Percentiles rank a stretch among this genome's conserved stretches.
Evolutionary conservation across 2,797 vertebrate genomes (phyloP).

Genomic region (Diplodus sargus): DNA sequence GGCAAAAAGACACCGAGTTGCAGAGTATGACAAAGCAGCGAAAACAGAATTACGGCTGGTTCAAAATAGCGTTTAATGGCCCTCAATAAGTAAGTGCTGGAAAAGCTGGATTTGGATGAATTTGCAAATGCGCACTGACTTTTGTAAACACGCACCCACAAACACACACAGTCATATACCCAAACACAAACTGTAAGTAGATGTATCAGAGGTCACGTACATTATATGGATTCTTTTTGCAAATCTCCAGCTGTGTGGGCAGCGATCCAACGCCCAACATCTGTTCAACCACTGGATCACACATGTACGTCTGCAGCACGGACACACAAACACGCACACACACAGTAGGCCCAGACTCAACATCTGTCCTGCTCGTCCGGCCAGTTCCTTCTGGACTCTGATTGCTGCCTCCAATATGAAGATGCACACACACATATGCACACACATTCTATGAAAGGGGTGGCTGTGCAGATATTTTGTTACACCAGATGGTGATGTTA

Average conservation of each 20-base stretch:
- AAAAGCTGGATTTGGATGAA: constrained; percentile 29
- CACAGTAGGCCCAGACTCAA: constrained; percentile 30
- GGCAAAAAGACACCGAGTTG: neutral
- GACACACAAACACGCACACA: constrained; percentile 16
- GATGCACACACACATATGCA: constrained; percentile 9
- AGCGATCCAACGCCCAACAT: constrained; percentile 58
- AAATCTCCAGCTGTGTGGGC: constrained; percentile 58
- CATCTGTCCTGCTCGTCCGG: constrained; percentile 55
- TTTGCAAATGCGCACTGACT: neutral
- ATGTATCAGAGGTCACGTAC: constrained; percentile 36
- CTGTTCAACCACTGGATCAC: constrained; percentile 62
- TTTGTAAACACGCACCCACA: neutral
- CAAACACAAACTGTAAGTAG: neutral
- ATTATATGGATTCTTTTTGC: constrained; percentile 33
- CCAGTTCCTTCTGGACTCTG: constrained; percentile 36
- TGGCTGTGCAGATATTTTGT: constrained; percentile 11
- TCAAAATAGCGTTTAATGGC: constrained; percentile 7
- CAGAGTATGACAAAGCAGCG: constrained; percentile 1
- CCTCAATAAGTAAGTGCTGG: neutral
- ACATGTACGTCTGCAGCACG: constrained; percentile 31
- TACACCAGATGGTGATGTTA: constrained; percentile 43
- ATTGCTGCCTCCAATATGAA: constrained; percentile 4
- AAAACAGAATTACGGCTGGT: neutral
- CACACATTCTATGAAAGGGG: neutral
- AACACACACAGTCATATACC: constrained; percentile 19